phyloP scores from a whole-genome alignment of 2,888 invertebrate genomes.

The Steinernema carpocapsae region DNA sequence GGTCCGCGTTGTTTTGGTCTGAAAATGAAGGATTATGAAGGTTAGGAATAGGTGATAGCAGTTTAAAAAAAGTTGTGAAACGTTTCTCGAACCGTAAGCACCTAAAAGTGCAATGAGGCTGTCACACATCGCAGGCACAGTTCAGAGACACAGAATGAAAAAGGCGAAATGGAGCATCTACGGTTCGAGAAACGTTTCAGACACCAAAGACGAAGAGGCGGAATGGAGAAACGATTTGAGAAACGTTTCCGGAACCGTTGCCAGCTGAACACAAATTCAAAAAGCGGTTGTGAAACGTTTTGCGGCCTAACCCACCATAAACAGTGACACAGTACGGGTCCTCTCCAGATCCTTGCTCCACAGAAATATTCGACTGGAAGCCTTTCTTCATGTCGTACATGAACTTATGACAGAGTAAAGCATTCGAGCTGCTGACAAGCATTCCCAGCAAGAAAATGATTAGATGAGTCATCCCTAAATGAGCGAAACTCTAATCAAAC shows the following conservation, averaged over 20 bases:
- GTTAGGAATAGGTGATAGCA: not conserved
- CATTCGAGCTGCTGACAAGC: not conserved
- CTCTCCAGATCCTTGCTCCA: not conserved
- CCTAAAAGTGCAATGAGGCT: not conserved
- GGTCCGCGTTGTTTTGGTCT: not conserved
- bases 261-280: not conserved
- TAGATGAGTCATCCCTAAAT: not conserved
- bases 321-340: constrained; percentile 5
- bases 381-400: constrained; percentile 9
- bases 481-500: not conserved
- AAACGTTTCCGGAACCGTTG: not conserved
- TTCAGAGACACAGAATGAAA: not conserved
- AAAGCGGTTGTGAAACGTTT: too few species aligned
- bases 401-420: constrained; percentile 6
- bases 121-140: not conserved
- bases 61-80: not conserved
- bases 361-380: not conserved
- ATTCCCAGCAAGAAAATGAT: not conserved
- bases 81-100: too few species aligned
- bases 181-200: not conserved
- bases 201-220: too few species aligned
- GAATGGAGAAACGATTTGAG: not conserved
- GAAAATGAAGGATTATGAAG: not conserved
- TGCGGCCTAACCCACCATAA: not conserved
- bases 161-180: not conserved